A percentile compares a stretch with the other conserved stretches of the same genome.
Conservation (phyloP, 2,888 invertebrate species). For the Hofmannophila pseudospretella region DNA sequence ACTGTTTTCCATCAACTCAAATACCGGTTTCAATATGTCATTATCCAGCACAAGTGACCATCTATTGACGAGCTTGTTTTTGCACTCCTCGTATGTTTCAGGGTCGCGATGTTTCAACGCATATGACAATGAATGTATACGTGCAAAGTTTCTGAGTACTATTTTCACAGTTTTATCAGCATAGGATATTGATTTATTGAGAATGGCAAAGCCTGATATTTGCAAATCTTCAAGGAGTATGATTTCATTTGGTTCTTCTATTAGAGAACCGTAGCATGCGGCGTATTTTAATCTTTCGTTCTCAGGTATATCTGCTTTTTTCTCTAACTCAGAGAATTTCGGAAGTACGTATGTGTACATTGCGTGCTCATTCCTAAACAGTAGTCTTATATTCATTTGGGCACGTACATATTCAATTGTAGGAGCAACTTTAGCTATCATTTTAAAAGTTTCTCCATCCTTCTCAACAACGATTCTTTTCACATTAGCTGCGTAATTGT, state of each 20-base stretch:
- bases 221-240: conserved; percentile 40
- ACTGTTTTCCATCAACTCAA: too few relatives aligned
- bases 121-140: conserved; percentile 30
- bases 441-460: conserved; percentile 22
- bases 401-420: conserved; percentile 15
- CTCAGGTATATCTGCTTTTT: conserved; percentile 20
- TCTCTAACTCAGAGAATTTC: conserved; percentile 26
- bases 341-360: conserved; percentile 32
- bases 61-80: conserved; percentile 15
- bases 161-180: conserved; percentile 17
- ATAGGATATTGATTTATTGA: conserved; percentile 21
- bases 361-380: conserved; percentile 31
- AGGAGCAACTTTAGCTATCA: too few relatives aligned
- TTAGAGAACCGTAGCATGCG: conserved; percentile 26
- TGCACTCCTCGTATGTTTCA: conserved; percentile 15
- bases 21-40: too few relatives aligned
- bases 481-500: too few relatives aligned
- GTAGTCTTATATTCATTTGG: conserved; percentile 9
- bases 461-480: conserved; percentile 27
- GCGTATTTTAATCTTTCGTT: conserved; percentile 27
- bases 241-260: conserved; percentile 29
- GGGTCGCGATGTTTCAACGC: conserved; percentile 30
- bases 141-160: conserved; percentile 27
- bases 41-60: too few relatives aligned
- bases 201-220: conserved; percentile 21